A percentile compares a stretch with the other conserved stretches of the same genome.
Evolutionary conservation across 1,140 invertebrate species (phyloP).

Genomic region (Monomorium pharaonis): DNA sequence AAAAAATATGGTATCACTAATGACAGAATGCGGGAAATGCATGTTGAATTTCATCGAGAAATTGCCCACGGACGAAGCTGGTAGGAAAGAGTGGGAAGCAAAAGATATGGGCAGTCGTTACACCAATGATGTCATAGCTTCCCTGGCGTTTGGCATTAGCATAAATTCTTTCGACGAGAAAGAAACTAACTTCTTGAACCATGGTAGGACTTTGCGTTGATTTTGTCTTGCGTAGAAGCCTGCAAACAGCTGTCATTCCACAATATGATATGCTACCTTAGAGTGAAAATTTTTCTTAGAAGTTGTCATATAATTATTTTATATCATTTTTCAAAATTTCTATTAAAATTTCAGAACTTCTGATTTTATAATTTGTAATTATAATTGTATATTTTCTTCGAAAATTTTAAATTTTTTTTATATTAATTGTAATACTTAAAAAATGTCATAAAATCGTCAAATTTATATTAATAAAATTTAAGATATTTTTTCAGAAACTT

Average conservation of each 20-base stretch:
- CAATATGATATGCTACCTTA: not conserved
- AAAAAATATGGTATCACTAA: conserved; percentile 83
- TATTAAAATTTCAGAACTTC: too few species aligned
- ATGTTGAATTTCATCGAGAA: conserved; percentile 71
- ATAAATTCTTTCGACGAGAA: conserved; percentile 79
- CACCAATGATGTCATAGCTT: conserved; percentile 86
- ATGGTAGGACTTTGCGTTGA: conserved; percentile 60
- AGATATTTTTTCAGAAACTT: not conserved
- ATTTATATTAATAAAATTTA: too few species aligned
- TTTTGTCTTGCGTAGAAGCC: not conserved
- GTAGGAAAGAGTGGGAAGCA: conserved; percentile 69
- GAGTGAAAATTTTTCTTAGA: too few species aligned
- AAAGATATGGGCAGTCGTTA: conserved; percentile 83
- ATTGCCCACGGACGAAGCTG: conserved; percentile 37
- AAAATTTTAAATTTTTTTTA: not conserved
- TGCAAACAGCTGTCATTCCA: not conserved
- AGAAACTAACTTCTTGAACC: conserved; percentile 77
- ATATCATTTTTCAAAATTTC: too few species aligned
- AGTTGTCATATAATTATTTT: too few species aligned
- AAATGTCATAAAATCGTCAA: too few species aligned
- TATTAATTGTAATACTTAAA: too few species aligned
- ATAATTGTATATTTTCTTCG: not conserved
- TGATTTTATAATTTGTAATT: not conserved
- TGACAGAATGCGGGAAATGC: conserved; percentile 74
- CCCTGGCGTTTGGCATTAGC: conserved; percentile 85